Percentiles rank a stretch among this genome's conserved stretches.
These are phyloP conservation scores for Ostrea edulis DNA, from an alignment of 1,140 invertebrate species.

Conservation along the genomic window DNA sequence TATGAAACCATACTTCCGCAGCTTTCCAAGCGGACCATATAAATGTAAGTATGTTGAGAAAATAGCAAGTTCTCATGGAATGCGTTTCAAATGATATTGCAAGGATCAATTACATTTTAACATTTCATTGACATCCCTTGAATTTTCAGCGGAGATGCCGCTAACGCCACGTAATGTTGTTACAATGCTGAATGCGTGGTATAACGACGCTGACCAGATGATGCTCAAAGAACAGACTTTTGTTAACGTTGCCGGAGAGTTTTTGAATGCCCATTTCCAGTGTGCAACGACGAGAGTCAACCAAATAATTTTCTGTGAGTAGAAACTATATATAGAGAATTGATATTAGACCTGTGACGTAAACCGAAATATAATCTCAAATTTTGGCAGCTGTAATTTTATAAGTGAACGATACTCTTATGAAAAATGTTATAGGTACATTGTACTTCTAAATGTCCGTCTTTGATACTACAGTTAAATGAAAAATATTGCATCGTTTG, in stretches of 20 bases:
- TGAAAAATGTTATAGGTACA: too few relatives aligned
- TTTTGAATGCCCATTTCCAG: neutral
- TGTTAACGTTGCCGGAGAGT: neutral
- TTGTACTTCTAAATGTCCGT: too few relatives aligned
- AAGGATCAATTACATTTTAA: too few relatives aligned
- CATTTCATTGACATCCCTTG: neutral
- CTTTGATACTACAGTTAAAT: too few relatives aligned
- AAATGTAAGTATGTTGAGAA: neutral
- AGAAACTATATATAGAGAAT: neutral
- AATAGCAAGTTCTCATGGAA: neutral
- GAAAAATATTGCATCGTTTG: too few relatives aligned
- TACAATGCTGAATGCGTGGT: neutral
- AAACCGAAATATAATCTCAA: too few relatives aligned
- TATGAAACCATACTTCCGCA: neutral
- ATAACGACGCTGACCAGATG: neutral
- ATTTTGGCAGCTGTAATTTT: too few relatives aligned
- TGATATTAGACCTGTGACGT: too few relatives aligned
- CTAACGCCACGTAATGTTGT: neutral
- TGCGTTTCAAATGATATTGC: neutral
- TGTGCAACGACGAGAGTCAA: neutral
- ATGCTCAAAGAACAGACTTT: neutral
- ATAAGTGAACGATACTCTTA: too few relatives aligned
- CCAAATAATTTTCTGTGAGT: constrained; percentile 1
- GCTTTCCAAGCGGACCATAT: neutral
- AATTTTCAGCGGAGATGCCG: neutral